Base-by-base conservation (phyloP, 2,888 invertebrate species). In the Herminia tarsipennalis region DNA sequence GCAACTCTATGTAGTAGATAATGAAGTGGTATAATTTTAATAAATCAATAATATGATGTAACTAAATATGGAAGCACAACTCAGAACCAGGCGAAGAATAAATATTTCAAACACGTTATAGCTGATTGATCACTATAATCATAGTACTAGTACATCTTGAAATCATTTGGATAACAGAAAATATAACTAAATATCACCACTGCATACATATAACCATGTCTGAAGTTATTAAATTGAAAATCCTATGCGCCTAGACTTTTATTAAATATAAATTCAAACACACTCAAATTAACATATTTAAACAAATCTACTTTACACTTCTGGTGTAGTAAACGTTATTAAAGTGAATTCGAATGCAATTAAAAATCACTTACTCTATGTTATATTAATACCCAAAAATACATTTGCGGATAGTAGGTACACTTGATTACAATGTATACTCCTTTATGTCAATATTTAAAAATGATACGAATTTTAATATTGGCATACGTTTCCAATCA, bases 131-230 rank as follows among this genome's bases (percentile, higher is more conserved):
- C 28, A 44, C 36, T 44, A 29, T 34, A 4, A 30, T 22, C 39
- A 51, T 37, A 41, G 39, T 30, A 44, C 25, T 52, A 42, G 18
- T 35, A 54, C 34, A 50, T 34, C 39, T 33, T 51, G 41, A 32
- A 65, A 49, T 35, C 43, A 58, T 50, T 53, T 44, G 43, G 33
- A 45, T 43, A 51, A 40, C 32, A 41, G 28, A 51, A 39, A 52
- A 41, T 54, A 66, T 52, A 52, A 50, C 33, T 53, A 66, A 43
- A 34, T 55, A 66, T 59, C 50, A 62, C 53, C 59, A 63, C 53
- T 40, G 37, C 46, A 51, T 51, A 56, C 49, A 44, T 49, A 43
- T 58, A 55, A 29, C 46, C 46, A 50, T 58, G 45, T 56, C 48
- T 56, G 50, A 60, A 48, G 13, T 36, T 36, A 57, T 61, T 54